Evolutionary conservation across 64 coral and sea anemone species (phyloP), one percentile per base, ranked within the genome.

Genomic region (Stichodactyla mertensii): DNA sequence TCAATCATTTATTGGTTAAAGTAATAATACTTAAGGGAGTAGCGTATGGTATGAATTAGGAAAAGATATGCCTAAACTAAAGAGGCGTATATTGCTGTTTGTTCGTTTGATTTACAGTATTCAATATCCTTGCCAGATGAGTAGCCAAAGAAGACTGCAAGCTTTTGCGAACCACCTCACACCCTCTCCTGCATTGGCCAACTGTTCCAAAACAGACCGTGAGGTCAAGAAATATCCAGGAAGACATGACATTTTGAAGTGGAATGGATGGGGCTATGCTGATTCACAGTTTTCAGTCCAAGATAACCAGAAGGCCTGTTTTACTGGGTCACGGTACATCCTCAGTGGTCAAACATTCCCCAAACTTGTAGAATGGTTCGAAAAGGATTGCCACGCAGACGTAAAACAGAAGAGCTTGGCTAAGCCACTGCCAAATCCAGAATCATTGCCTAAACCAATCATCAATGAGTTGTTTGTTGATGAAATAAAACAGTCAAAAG

Each of bases 251-350:
- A 86, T 87, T 7, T 71, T 96, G 7, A 99, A 95, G 54, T 99
- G 97, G 97, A 99, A 99, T 92, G 97, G 97, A 20, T 99, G 97
- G 97, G 97, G 97, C 1, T 99, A 95, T 52, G 86, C 79, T 28
- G 90, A 99, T 87, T 94, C 97, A 6, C 86, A 93, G 86, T 99
- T 99, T 88, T 24, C 59, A 45, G 51, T 91, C 26, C 86, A 92
- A 59, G 78, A 92, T 69, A 57, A 91, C 45, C n/a, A 92, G 7
- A 55, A 79, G 31, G 97, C 88, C 10, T 82, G 61, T 9, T 99
- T 99, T 54, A 88, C 90, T 51, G 97, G 97, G 6, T 79, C 79
- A 22, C 89, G 93, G 23, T 99, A 99, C 61, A 62, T 87, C 2
- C 85, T 99, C 36, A 90, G 93, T 77, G 97, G 97, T 11, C 97